These are phyloP conservation scores for Lepidiolamprologus cunningtoni DNA, from an alignment of 2,113 vertebrate species.

Conservation along the genomic window DNA sequence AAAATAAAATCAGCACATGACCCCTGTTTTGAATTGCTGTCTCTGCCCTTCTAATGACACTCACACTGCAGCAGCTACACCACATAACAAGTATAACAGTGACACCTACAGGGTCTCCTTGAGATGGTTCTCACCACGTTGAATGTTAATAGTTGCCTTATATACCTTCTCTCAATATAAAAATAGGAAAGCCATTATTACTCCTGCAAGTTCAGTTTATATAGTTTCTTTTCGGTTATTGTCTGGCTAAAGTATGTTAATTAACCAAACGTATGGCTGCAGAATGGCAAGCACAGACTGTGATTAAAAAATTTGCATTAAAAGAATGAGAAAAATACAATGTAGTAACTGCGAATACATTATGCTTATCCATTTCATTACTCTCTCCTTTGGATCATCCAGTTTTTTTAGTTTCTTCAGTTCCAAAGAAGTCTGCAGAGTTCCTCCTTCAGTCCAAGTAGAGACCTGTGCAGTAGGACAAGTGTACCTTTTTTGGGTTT, in stretches of 20 bases:
- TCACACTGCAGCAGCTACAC: neutral
- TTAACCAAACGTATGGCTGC: neutral
- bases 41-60: neutral
- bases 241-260: neutral
- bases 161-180: neutral
- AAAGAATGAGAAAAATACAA: neutral
- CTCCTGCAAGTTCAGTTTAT: neutral
- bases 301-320: neutral
- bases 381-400: neutral
- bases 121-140: neutral
- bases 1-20: neutral
- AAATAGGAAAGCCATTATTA: neutral
- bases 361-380: neutral
- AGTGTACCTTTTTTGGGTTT: neutral
- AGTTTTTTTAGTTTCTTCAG: neutral
- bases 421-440: neutral
- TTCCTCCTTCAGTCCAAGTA: neutral
- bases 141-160: neutral
- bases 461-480: neutral
- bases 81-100: neutral
- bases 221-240: neutral
- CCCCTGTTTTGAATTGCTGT: neutral
- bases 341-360: neutral
- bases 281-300: neutral
- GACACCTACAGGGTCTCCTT: conserved; percentile 16